Base-by-base conservation (phyloP, 2,888 invertebrate species). In the Athalia cordata region DNA sequence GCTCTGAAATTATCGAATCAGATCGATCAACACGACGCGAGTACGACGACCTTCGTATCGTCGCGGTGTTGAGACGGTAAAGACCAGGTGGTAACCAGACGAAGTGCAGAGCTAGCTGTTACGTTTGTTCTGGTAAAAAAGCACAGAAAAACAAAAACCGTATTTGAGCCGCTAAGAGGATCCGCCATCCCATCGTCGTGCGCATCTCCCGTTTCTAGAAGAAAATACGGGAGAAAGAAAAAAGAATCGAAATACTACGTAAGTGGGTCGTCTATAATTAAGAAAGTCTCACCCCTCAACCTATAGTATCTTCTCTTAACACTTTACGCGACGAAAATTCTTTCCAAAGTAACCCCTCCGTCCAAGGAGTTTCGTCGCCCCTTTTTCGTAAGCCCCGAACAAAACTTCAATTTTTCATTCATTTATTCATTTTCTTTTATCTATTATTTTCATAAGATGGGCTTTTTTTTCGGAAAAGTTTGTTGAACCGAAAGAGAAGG, bases 281-380 rank as follows among this genome's bases (percentile, higher is more conserved):
- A 68, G 66, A 55, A 6, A 43, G 29, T 50, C 15, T 8, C 62
- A 62, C 8, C 15, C 62, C 15, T 6, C 62, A 7, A 15, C 55
- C n/a, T 3, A 55, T 3, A 55, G n/a, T 55, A 2, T 11, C 55
- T 55, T 55, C 29, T 29, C 29, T 29, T 29, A 29, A 29, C 29
- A 29, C 29, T 29, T 29, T 59, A 47, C 9, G 57, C 15, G 52
- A 47, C 59, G 72, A 72, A 72, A 59, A 72, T 13, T 47, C 72
- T 72, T 47, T n/a, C 9, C 72, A 59, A 59, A 72, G 47, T 29
- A 59, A 72, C 72, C 57, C 72, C 57, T 47, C 57, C 43, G 59
- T 4, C 47, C 52, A 13, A 43, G 45, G 45, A 29, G 29, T 29
- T 29, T 29, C 29, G 29, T 29, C 29, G 2, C 29, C 29, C 29